Percentiles rank a stretch among this genome's conserved stretches.
These are phyloP conservation scores for Galendromus occidentalis DNA, from an alignment of 1,140 invertebrate species.

Conservation along the genomic window DNA sequence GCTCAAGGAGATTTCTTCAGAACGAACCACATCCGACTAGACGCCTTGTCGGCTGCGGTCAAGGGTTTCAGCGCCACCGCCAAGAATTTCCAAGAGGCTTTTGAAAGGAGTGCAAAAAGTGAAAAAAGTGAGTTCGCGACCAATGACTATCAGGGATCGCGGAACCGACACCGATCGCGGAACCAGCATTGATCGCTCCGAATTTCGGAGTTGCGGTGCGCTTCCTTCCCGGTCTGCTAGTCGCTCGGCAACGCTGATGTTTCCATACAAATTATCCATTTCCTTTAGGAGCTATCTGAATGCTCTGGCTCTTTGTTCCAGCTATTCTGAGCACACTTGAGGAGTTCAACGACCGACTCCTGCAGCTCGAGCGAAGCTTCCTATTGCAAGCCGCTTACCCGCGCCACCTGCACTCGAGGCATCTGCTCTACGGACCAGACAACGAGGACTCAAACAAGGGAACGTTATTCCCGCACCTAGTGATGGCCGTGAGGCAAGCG, in stretches of 20 bases:
- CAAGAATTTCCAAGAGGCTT: neutral
- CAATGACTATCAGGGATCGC: too few species aligned
- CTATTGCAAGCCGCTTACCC: neutral
- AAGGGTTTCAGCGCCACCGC: neutral
- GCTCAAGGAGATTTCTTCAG: neutral
- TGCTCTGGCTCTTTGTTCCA: too few species aligned
- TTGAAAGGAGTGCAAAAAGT: neutral
- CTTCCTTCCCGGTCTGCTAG: too few species aligned
- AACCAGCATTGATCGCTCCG: neutral
- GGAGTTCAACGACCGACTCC: neutral
- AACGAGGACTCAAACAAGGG: neutral
- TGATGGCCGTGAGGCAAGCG: neutral
- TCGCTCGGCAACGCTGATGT: too few species aligned
- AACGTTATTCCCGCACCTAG: neutral
- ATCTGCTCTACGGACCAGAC: constrained; percentile 4
- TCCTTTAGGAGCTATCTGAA: too few species aligned
- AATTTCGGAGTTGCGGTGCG: too few species aligned
- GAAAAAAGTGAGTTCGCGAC: neutral
- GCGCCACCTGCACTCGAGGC: neutral
- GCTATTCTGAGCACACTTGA: neutral
- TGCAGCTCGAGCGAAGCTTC: constrained; percentile 10
- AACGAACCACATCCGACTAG: neutral
- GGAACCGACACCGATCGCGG: too few species aligned
- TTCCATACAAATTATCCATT: too few species aligned
- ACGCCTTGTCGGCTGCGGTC: neutral